Conservation (phyloP, 2,113 vertebrate species). For the Aspiorhynchus laticeps region DNA sequence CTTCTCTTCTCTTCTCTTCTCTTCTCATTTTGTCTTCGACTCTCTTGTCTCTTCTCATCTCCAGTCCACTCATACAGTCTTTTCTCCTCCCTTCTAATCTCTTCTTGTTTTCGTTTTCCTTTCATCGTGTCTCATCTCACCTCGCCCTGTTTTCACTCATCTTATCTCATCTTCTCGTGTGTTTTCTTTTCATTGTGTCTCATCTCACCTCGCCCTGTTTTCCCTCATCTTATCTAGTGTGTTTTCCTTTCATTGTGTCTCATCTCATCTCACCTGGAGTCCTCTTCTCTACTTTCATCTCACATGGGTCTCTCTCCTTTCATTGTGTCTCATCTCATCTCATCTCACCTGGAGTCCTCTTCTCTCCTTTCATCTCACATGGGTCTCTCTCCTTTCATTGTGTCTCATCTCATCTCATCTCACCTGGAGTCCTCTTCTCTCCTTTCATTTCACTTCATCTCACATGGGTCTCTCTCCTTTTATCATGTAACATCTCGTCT, state of each 20-base stretch:
- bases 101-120: neutral
- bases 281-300: too few relatives aligned
- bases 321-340: too few relatives aligned
- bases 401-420: neutral
- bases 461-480: neutral
- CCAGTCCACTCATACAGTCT: neutral
- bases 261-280: neutral
- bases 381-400: too few relatives aligned
- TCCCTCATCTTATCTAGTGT: neutral
- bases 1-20: neutral
- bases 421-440: too few relatives aligned
- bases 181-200: neutral
- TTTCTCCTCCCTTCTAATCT: neutral
- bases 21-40: neutral
- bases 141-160: neutral
- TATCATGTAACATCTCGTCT: neutral
- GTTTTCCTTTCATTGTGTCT: neutral
- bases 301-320: too few relatives aligned
- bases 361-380: too few relatives aligned
- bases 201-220: neutral
- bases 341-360: too few relatives aligned
- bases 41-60: neutral
- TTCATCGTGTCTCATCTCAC: neutral
- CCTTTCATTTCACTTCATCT: neutral
- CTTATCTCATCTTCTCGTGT: neutral